Percentiles rank a stretch among this genome's conserved stretches.
These are phyloP conservation scores for Aphelenchoides besseyi DNA, from an alignment of 1,140 invertebrate species.

Conservation along the genomic window DNA sequence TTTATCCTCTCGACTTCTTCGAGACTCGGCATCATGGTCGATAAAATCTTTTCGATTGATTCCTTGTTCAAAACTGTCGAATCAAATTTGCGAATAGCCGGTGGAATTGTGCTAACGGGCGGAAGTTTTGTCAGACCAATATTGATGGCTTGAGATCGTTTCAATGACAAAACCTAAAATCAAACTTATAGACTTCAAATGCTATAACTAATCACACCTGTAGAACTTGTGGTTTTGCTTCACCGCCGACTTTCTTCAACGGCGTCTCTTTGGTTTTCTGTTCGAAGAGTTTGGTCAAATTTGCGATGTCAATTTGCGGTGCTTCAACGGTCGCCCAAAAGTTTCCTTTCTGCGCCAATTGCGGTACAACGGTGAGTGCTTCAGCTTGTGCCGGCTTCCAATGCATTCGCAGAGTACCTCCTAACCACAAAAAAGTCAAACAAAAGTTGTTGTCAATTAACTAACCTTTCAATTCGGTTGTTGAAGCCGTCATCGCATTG, in stretches of 20 bases:
- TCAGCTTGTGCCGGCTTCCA: slow-evolving; percentile 86
- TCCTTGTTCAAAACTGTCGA: slow-evolving; percentile 94
- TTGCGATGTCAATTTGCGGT: slow-evolving; percentile 78
- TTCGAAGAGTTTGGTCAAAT: slow-evolving; percentile 94
- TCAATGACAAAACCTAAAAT: slow-evolving; percentile 79
- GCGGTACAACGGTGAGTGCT: slow-evolving; percentile 73
- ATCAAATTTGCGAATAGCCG: slow-evolving; percentile 98
- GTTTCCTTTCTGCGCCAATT: slow-evolving; percentile 71
- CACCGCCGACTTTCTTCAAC: slow-evolving; percentile 71
- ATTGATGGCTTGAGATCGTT: slow-evolving; percentile 97
- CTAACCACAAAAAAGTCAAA: slow-evolving; percentile 20
- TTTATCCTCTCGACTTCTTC: slow-evolving; percentile 93
- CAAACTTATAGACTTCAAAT: too few species aligned
- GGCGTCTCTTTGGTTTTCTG: slow-evolving; percentile 85
- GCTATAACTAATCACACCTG: slow-evolving; percentile 67
- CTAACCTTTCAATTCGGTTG: slow-evolving; percentile 16
- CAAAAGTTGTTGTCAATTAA: not conserved
- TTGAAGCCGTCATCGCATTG: slow-evolving; percentile 8
- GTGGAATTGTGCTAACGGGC: slow-evolving; percentile 87
- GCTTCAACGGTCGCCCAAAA: slow-evolving; percentile 92
- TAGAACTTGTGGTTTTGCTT: slow-evolving; percentile 79
- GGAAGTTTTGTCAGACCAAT: slow-evolving; percentile 99
- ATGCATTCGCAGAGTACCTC: slow-evolving; percentile 95
- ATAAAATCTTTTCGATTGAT: slow-evolving; percentile 81
- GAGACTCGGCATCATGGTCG: slow-evolving; percentile 87